Base-by-base conservation (phyloP, 2,888 invertebrate genomes). In the Cantharis lateralis region DNA sequence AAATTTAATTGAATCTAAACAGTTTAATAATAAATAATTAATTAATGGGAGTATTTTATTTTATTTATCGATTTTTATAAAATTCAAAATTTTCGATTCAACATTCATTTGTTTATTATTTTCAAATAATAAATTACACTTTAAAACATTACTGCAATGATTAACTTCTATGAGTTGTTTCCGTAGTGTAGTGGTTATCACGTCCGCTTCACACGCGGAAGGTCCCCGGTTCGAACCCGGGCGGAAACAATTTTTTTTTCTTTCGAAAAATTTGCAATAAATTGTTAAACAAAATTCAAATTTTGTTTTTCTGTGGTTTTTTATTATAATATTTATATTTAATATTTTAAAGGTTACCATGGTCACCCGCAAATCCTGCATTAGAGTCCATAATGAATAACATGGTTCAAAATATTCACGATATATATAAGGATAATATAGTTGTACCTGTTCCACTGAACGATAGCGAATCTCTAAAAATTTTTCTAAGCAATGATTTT, bases 331-430 rank as follows among this genome's bases (percentile, higher is more conserved):
- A 26, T 28, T 11, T 24, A 24, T 11, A 11, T 11, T 28, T 28
- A 28, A 28, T 28, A 28, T 28, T 28, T 28, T 64, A 1, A 5
- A 64, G 64, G 64, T 20, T 66, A 66, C 64, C 78, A 61, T 78
- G 78, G 78, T 78, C 78, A 1, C 78, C 78, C 5, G 5, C 62
- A 16, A 78, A 78, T 68, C 62, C 72, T 20, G 15, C 13, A 4
- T 69, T 78, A 15, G 32, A 78, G 32, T 10, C 24, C 7, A 75
- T 78, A 13, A 75, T 78, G 70, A 28, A 73, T 9, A 10, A 71
- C 10, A 24, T 48, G 5, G 18, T 68, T 9, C 7, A 16, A 26
- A 28, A 62, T 10, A 70, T 78, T 63, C 10, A 24, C 13, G 70
- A 66, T 15, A 13, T 20, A n/a, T 18, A 66, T 18, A 74, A 74